Conservation (phyloP, 2,888 invertebrate species). For the Cosmopolites sordidus region DNA sequence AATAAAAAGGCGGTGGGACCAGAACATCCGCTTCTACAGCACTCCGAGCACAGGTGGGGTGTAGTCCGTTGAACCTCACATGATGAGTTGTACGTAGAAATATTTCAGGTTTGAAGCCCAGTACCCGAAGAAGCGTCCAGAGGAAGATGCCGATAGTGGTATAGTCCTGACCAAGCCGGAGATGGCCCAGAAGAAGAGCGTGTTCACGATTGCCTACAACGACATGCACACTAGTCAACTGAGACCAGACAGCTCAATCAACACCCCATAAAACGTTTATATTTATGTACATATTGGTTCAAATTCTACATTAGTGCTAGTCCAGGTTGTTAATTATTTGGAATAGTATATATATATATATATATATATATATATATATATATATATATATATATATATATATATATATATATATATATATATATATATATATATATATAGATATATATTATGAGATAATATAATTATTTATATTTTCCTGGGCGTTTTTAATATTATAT, state of each 20-base stretch:
- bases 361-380: too few species aligned
- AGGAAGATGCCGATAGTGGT: conserved; percentile 70
- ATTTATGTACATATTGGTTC: not conserved
- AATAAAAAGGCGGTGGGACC: conserved; percentile 36
- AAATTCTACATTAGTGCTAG: too few species aligned
- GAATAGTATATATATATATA: too few species aligned
- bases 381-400: too few species aligned
- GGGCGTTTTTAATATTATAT: too few species aligned
- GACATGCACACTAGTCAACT: conserved; percentile 83
- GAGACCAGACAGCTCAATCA: conserved; percentile 71
- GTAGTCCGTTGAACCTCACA: too few species aligned
- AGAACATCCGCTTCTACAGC: conserved; percentile 67
- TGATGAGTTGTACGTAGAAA: not conserved
- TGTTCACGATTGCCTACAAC: conserved; percentile 89
- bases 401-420: too few species aligned
- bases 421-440: too few species aligned
- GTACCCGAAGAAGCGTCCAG: conserved; percentile 40
- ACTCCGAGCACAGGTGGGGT: conserved; percentile 60
- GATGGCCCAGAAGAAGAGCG: conserved; percentile 83
- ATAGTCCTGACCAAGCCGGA: conserved; percentile 71
- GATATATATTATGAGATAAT: too few species aligned
- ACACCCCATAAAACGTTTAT: conserved; percentile 17
- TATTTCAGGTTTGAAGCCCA: conserved; percentile 57
- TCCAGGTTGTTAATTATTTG: too few species aligned
- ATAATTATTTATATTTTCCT: too few species aligned